phyloP scores from a whole-genome alignment of 2,113 vertebrate genomes.

The Ellobius talpinus region DNA sequence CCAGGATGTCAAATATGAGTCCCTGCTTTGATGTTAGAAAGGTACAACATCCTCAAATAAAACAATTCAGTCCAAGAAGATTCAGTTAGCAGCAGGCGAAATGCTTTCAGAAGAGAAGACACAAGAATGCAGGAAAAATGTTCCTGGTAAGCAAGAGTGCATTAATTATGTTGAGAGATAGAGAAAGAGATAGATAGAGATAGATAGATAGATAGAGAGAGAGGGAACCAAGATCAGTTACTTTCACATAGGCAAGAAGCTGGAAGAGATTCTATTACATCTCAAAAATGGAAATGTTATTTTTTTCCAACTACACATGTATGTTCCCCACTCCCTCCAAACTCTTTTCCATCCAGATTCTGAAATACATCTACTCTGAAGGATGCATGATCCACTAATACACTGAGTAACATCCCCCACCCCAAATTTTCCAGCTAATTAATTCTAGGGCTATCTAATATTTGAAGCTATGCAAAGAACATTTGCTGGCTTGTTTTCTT shows the following conservation, averaged over 20 bases:
- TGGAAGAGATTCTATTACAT: not conserved
- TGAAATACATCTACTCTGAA: not conserved
- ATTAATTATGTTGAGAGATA: not conserved
- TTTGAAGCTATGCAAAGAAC: not conserved
- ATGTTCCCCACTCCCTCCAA: not conserved
- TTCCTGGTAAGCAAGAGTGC: not conserved
- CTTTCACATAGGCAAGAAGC: not conserved
- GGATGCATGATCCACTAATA: not conserved
- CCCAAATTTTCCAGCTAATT: slow-evolving; percentile 4
- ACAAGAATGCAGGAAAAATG: not conserved
- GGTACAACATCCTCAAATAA: not conserved
- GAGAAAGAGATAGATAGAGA: not conserved
- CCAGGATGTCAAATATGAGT: not conserved
- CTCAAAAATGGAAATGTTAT: not conserved
- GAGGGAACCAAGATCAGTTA: not conserved
- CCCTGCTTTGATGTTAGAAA: not conserved
- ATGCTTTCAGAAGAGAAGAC: not conserved
- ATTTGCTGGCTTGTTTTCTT: not conserved
- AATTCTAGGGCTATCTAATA: not conserved
- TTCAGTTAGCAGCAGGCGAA: not conserved
- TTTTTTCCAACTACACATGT: not conserved
- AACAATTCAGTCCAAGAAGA: not conserved
- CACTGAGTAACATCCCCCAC: not conserved
- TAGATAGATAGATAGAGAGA: not conserved
- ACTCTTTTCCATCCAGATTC: slow-evolving; percentile 5